phyloP scores from a whole-genome alignment of 2,113 vertebrate genomes.

The Psilopogon haemacephalus region DNA sequence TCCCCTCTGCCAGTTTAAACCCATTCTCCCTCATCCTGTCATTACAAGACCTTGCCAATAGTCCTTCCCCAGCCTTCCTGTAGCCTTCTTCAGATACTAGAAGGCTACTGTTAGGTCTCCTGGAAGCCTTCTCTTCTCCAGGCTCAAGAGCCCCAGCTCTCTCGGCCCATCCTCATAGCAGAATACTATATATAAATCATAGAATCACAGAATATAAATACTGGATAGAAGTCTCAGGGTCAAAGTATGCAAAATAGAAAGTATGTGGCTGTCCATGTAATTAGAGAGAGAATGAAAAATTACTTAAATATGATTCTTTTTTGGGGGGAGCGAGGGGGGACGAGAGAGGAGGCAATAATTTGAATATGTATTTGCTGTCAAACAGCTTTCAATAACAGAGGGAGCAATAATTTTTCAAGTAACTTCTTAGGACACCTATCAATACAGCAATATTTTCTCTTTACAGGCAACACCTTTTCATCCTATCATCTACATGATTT shows the following conservation, averaged over 20 bases:
- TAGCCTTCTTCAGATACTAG: too few species aligned
- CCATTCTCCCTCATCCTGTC: too few species aligned
- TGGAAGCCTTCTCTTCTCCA: too few species aligned
- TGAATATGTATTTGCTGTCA: background rate
- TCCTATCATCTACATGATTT: background rate
- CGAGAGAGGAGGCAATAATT: fast-evolving
- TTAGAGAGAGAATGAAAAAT: background rate
- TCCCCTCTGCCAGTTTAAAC: too few species aligned
- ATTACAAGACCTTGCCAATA: too few species aligned
- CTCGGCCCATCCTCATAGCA: too few species aligned
- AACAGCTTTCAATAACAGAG: background rate
- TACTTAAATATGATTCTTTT: background rate
- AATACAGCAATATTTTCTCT: background rate
- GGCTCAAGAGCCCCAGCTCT: too few species aligned
- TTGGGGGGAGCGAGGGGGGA: fast-evolving
- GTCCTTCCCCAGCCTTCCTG: too few species aligned
- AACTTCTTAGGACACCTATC: background rate
- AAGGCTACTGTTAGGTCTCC: too few species aligned
- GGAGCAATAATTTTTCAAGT: background rate
- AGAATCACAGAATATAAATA: too few species aligned
- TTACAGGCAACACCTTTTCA: background rate
- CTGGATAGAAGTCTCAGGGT: background rate
- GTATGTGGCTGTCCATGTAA: background rate
- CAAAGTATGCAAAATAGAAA: background rate
- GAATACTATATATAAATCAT: too few species aligned